These are phyloP conservation scores for Aphis craccivora DNA, from an alignment of 1,140 invertebrate species.

Conservation along the genomic window DNA sequence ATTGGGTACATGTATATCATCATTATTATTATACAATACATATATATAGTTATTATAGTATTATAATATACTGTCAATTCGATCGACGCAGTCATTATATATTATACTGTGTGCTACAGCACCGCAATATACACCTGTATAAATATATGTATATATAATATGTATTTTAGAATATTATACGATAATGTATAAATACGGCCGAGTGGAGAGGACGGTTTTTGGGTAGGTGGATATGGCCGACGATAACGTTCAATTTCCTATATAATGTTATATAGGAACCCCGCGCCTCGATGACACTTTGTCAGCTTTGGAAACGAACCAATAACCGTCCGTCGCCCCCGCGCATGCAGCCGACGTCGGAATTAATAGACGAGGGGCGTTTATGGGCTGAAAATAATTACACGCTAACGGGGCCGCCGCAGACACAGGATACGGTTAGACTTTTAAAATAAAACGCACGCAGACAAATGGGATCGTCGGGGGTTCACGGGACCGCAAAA, in stretches of 20 bases:
- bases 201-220: neutral
- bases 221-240: neutral
- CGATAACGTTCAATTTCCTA: constrained; percentile 28
- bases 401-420: constrained; percentile 3
- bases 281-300: neutral
- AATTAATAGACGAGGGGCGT: neutral
- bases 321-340: neutral
- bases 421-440: neutral
- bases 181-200: neutral
- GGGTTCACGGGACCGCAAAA: constrained; percentile 8
- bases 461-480: constrained; percentile 18
- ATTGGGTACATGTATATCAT: neutral
- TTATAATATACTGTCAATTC: neutral
- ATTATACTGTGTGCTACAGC: neutral
- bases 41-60: neutral
- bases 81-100: neutral
- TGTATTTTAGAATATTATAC: neutral
- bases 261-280: neutral
- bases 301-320: constrained; percentile 25
- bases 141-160: neutral
- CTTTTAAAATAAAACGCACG: constrained; percentile 12
- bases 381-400: constrained; percentile 12
- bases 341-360: neutral
- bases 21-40: neutral
- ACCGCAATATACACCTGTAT: no score